These are phyloP conservation scores for Cerastoderma edule DNA, from an alignment of 2,888 invertebrate species.

Conservation along the genomic window DNA sequence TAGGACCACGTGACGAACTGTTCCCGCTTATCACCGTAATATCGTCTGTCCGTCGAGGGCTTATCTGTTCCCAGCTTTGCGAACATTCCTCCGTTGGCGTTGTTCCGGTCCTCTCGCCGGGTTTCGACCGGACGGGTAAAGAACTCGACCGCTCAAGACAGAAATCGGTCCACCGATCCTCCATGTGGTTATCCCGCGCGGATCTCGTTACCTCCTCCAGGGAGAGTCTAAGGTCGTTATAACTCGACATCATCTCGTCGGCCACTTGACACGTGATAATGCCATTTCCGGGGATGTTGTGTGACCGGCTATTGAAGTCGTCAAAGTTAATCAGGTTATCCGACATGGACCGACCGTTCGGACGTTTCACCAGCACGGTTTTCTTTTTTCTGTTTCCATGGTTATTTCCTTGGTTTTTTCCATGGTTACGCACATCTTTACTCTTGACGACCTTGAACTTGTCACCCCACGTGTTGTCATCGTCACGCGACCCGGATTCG, in stretches of 20 bases:
- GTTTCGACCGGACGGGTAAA: constrained; percentile 43
- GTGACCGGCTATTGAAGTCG: not conserved
- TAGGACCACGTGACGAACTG: not conserved
- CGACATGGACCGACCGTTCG: constrained; percentile 23
- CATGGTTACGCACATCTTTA: constrained; percentile 10
- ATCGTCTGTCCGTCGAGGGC: constrained; percentile 38
- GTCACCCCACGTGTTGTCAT: constrained; percentile 27
- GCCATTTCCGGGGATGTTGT: constrained; percentile 26
- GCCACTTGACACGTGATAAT: constrained; percentile 54
- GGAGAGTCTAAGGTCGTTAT: constrained; percentile 49
- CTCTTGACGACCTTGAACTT: constrained; percentile 25
- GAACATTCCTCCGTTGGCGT: constrained; percentile 43
- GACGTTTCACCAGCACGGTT: constrained; percentile 7
- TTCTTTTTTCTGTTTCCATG: constrained; percentile 11
- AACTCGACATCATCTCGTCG: constrained; percentile 59
- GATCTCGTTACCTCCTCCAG: constrained; percentile 51
- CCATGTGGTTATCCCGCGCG: constrained; percentile 45
- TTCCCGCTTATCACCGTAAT: constrained; percentile 20
- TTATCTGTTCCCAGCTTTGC: constrained; percentile 59
- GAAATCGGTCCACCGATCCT: constrained; percentile 50
- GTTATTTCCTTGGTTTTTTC: not conserved
- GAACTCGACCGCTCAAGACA: constrained; percentile 56
- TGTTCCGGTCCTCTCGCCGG: not conserved
- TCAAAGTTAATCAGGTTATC: constrained; percentile 46
- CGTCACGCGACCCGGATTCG: not conserved